These are phyloP conservation scores for Romanomermis culicivorax DNA, from an alignment of 2,888 invertebrate species.

Conservation along the genomic window DNA sequence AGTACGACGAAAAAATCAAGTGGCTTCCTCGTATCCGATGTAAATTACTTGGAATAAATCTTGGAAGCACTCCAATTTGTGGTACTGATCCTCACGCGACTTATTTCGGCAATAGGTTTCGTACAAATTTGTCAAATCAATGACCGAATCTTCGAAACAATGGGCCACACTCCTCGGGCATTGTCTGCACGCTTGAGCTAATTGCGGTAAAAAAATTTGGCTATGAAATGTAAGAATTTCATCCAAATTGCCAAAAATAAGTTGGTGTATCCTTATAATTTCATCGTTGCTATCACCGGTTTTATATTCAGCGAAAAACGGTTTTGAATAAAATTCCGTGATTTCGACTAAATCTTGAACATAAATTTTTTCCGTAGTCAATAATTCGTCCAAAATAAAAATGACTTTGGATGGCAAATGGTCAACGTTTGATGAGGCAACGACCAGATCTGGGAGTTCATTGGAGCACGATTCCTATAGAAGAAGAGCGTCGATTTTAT, in stretches of 20 bases:
- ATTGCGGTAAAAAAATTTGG: constrained; percentile 17
- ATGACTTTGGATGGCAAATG: no score
- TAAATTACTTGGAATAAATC: no score
- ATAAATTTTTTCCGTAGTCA: constrained; percentile 78
- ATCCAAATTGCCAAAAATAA: constrained; percentile 69
- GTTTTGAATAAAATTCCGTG: constrained; percentile 40
- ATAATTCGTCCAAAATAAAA: constrained; percentile 16
- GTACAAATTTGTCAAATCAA: constrained; percentile 47
- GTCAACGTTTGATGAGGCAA: no score
- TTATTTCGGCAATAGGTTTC: constrained; percentile 93
- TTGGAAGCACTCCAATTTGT: no score
- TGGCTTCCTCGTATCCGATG: no score
- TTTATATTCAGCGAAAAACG: no score
- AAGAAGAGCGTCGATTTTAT: no score
- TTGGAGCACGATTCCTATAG: no score
- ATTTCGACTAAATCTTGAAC: constrained; percentile 78
- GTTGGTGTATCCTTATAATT: neutral
- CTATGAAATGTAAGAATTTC: constrained; percentile 77
- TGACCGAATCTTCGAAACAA: constrained; percentile 14
- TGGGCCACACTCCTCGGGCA: constrained; percentile 13
- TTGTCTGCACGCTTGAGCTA: constrained; percentile 12
- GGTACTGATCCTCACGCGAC: no score
- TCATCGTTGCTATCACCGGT: no score
- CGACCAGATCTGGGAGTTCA: no score
- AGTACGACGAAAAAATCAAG: no score